Percentiles rank a stretch among this genome's conserved stretches.
Evolutionary conservation across 2,797 vertebrate genomes (phyloP).

Genomic region (Chromis chromis): DNA sequence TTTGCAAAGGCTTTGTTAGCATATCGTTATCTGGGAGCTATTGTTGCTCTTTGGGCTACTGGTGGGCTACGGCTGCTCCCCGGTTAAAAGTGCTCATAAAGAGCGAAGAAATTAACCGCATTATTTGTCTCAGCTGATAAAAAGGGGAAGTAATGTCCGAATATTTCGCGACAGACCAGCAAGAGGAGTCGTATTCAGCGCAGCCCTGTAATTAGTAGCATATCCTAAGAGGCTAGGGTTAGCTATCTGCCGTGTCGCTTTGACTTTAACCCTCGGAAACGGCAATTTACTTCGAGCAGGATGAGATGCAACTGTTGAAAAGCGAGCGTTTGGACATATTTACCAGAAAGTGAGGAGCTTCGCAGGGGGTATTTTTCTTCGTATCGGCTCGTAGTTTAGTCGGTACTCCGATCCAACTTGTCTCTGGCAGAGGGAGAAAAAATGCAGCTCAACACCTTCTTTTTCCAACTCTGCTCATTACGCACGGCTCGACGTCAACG

Average conservation of each 20-base stretch:
- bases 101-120: slow-evolving; percentile 13
- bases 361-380: slow-evolving; percentile 31
- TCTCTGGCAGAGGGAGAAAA: slow-evolving; percentile 68
- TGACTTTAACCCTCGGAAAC: slow-evolving; percentile 64
- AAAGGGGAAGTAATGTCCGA: slow-evolving; percentile 33
- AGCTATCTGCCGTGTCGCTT: slow-evolving; percentile 73
- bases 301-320: slow-evolving; percentile 71
- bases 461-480: slow-evolving; percentile 84
- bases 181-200: slow-evolving; percentile 44
- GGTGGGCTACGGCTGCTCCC: slow-evolving; percentile 46
- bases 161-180: slow-evolving; percentile 39
- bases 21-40: slow-evolving; percentile 69
- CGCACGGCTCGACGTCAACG: slow-evolving; percentile 80
- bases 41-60: slow-evolving; percentile 67
- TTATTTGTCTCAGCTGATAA: slow-evolving; percentile 19
- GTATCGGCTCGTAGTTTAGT: slow-evolving; percentile 60
- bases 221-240: slow-evolving; percentile 75
- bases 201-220: slow-evolving; percentile 81
- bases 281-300: slow-evolving; percentile 47
- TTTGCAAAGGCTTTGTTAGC: slow-evolving; percentile 79
- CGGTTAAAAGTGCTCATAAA: slow-evolving; percentile 58
- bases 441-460: slow-evolving; percentile 84
- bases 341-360: slow-evolving; percentile 62
- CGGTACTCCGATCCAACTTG: slow-evolving; percentile 78
- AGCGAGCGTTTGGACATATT: slow-evolving; percentile 40